Evolutionary conservation across 2,888 invertebrate genomes (phyloP), one percentile per base, ranked within the genome.

Genomic region (Synanthedon andrenaeformis): DNA sequence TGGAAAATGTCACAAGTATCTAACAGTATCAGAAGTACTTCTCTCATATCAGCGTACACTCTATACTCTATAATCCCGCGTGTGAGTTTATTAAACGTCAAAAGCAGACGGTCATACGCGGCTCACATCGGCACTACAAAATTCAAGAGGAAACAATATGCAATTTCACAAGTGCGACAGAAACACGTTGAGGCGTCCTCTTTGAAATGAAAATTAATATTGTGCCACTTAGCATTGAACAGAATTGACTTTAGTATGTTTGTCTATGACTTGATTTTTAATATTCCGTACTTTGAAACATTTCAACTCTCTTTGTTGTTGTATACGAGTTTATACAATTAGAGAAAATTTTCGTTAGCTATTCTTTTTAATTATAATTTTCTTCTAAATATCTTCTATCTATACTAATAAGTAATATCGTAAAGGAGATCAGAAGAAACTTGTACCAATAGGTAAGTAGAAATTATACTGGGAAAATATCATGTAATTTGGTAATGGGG

Each of bases 61-160:
- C 42, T 42, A 42, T 23, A 23, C 23, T 23, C 23, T 23, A 35
- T 35, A 35, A 35, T 45, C 45, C 14, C 11, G 45, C 45, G 14
- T 42, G 42, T 12, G 14, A 76, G 76, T 75, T 78, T 79, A 79
- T 78, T 77, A 79, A 79, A 79, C 67, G 79, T 79, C 79, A 78
- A 69, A 59, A 68, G 59, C 79, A 35, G 35, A 35, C 35, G 35
- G 35, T 35, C 35, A 35, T 35, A 79, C 64, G 66, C 72, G 79
- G 76, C 69, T 59, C 67, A 63, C 60, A 64, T 57, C 63, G 60
- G 62, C 55, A 56, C 56, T 56, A 61, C 66, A 64, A 67, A 67
- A 74, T 73, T 62, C 35, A 70, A 65, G 67, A 69, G 63, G 66
- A 70, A 70, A 71, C 67, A 69, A 68, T 70, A 64, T 61, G 62